These are phyloP conservation scores for Scaptomyza graminum DNA, from an alignment of 1,140 invertebrate genomes.

Conservation along the genomic window DNA sequence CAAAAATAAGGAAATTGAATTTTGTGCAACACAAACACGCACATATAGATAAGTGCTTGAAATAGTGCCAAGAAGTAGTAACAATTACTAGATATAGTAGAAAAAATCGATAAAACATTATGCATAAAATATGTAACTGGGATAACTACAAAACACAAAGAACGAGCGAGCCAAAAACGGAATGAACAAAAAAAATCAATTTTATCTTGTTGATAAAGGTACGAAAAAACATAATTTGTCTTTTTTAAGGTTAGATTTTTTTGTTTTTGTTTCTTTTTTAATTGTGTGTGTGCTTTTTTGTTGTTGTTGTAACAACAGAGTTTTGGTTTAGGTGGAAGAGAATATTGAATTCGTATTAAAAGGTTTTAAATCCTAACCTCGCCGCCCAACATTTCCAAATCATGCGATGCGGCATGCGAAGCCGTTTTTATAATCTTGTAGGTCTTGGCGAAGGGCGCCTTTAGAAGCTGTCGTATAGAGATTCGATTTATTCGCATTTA, in stretches of 20 bases:
- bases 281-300: slow-evolving; percentile 32
- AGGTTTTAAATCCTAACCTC: slow-evolving; percentile 84
- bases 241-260: slow-evolving; percentile 49
- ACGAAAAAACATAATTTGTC: slow-evolving; percentile 70
- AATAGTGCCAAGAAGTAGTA: slow-evolving; percentile 42
- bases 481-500: slow-evolving; percentile 41
- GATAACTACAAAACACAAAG: slow-evolving; percentile 46
- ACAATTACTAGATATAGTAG: slow-evolving; percentile 28
- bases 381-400: slow-evolving; percentile 86
- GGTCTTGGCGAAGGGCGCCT: slow-evolving; percentile 97
- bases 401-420: slow-evolving; percentile 89
- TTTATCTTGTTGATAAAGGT: not conserved
- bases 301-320: slow-evolving; percentile 55
- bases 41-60: slow-evolving; percentile 41
- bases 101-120: slow-evolving; percentile 40
- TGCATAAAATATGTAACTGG: slow-evolving; percentile 50
- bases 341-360: slow-evolving; percentile 62
- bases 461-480: slow-evolving; percentile 90
- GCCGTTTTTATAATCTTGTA: slow-evolving; percentile 96
- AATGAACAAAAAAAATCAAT: slow-evolving; percentile 18
- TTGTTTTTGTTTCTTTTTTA: slow-evolving; percentile 20
- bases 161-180: slow-evolving; percentile 63
- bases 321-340: slow-evolving; percentile 58
- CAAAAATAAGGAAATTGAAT: not conserved
- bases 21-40: slow-evolving; percentile 33